A percentile compares a stretch with the other conserved stretches of the same genome.
These are phyloP conservation scores for Bostrychus sinensis DNA, from an alignment of 2,113 vertebrate species.

Conservation along the genomic window DNA sequence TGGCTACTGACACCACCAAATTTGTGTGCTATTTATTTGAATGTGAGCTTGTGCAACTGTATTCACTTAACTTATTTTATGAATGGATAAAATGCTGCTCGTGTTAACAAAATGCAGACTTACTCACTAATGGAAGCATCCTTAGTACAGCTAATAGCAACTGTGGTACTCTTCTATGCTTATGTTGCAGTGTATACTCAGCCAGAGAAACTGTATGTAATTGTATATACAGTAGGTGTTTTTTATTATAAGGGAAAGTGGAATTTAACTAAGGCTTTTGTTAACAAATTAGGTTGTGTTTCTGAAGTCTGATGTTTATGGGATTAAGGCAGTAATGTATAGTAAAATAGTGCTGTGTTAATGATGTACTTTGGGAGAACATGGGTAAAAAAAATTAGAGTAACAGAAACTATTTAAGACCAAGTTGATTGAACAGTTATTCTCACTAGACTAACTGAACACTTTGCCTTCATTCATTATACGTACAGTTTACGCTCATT, in stretches of 20 bases:
- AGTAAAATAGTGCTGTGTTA: background rate
- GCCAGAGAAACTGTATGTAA: background rate
- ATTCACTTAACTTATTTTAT: too few relatives aligned
- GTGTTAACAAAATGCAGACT: too few relatives aligned
- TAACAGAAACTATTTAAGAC: background rate
- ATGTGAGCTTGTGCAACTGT: too few relatives aligned
- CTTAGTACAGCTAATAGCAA: too few relatives aligned
- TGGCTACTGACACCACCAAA: too few relatives aligned
- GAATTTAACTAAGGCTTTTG: background rate
- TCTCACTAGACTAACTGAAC: background rate
- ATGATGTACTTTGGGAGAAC: constrained; percentile 1
- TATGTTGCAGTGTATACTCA: too few relatives aligned
- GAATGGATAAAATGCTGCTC: too few relatives aligned
- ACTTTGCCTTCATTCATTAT: background rate
- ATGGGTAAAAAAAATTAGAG: background rate
- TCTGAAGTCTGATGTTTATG: too few relatives aligned
- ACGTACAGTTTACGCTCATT: background rate
- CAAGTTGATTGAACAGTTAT: background rate
- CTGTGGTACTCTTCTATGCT: too few relatives aligned
- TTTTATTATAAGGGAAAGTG: background rate
- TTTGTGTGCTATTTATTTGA: too few relatives aligned
- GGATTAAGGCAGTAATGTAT: background rate
- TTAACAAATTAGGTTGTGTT: background rate
- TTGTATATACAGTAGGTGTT: background rate
- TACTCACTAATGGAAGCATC: too few relatives aligned